These are phyloP conservation scores for Caenorhabditis brenneri DNA, from an alignment of 1,140 invertebrate species.

Conservation along the genomic window DNA sequence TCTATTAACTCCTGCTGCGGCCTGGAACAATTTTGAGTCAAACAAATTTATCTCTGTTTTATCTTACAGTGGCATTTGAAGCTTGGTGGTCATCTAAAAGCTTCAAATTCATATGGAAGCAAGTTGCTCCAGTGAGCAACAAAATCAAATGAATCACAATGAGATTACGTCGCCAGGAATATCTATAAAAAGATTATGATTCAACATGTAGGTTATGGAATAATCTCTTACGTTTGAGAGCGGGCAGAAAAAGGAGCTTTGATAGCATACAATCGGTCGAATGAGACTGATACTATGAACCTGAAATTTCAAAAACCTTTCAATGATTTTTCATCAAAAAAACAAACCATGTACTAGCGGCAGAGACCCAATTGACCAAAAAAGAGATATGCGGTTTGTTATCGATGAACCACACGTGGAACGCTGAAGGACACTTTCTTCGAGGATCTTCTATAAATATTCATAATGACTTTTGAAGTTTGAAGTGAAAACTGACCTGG, in stretches of 20 bases:
- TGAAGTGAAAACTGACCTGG: background rate
- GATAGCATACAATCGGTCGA: conserved; percentile 8
- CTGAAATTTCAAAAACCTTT: background rate
- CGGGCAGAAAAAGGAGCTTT: conserved; percentile 35
- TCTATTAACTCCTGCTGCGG: background rate
- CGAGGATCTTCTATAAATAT: background rate
- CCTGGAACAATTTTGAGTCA: background rate
- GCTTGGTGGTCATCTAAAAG: background rate
- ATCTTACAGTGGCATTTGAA: background rate
- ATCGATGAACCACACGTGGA: background rate
- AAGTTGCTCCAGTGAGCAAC: background rate
- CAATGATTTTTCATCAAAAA: background rate
- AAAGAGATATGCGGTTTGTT: background rate
- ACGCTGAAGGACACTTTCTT: background rate
- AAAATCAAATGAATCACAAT: background rate
- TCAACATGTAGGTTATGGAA: background rate
- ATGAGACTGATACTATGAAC: conserved; percentile 9
- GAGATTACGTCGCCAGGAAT: background rate
- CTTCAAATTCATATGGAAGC: conserved; percentile 31
- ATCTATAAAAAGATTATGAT: conserved; percentile 11
- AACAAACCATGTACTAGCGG: background rate
- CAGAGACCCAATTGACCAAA: background rate
- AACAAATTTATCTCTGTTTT: background rate
- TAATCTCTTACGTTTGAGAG: background rate
- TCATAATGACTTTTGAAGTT: background rate